Evolutionary conservation across 2,888 invertebrate species (phyloP).

Genomic region (Anthophora plumipes): DNA sequence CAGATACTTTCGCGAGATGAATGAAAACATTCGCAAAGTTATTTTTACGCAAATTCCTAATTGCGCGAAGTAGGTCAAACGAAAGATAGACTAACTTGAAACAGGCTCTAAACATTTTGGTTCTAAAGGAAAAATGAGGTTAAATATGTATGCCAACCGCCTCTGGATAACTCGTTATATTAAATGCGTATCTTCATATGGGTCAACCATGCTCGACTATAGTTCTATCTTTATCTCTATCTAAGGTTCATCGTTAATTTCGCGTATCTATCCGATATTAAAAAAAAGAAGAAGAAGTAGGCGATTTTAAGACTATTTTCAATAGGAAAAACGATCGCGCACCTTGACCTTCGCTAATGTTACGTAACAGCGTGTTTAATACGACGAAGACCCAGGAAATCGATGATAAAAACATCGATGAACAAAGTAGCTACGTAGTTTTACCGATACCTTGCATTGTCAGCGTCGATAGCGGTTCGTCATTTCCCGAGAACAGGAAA

Average conservation of each 20-base stretch:
- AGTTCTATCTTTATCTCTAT: not conserved
- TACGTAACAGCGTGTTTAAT: conserved; percentile 44
- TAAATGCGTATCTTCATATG: conserved; percentile 20
- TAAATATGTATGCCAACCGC: conserved; percentile 51
- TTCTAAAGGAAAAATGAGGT: conserved; percentile 42
- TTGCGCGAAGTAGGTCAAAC: conserved; percentile 35
- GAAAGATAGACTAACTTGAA: conserved; percentile 28
- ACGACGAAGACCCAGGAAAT: conserved; percentile 25
- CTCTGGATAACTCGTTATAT: conserved; percentile 15
- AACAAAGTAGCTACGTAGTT: not conserved
- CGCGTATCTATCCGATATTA: not conserved
- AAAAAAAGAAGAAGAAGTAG: not conserved
- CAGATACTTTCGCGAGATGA: conserved; percentile 30
- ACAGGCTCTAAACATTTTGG: conserved; percentile 17
- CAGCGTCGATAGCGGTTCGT: not conserved
- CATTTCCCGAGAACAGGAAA: conserved; percentile 4
- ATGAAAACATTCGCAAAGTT: conserved; percentile 37
- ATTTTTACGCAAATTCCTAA: conserved; percentile 23
- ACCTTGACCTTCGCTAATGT: conserved; percentile 31
- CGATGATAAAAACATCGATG: conserved; percentile 56
- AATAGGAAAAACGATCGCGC: not conserved
- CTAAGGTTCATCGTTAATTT: not conserved
- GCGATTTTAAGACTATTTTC: not conserved
- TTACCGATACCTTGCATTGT: not conserved
- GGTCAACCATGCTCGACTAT: not conserved